These are phyloP conservation scores for Lissocephala sabroskyi DNA, from an alignment of 2,888 invertebrate genomes.

Conservation along the genomic window DNA sequence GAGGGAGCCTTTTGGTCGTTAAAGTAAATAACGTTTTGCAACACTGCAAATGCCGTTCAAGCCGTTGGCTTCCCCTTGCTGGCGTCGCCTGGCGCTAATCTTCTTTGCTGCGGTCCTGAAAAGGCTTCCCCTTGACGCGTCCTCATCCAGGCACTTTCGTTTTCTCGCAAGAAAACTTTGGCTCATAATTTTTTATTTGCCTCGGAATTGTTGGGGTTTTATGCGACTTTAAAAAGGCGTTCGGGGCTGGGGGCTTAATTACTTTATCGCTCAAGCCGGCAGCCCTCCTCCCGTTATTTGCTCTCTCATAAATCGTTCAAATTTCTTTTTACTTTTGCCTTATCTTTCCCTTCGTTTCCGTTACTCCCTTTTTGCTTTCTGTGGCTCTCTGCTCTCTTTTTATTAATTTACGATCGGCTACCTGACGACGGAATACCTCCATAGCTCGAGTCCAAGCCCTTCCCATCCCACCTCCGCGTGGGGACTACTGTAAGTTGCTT, in stretches of 20 bases:
- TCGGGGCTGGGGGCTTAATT: constrained; percentile 35
- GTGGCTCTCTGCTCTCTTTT: constrained; percentile 14
- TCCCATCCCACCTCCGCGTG: too few species aligned
- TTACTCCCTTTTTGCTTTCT: constrained; percentile 19
- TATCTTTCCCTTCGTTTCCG: constrained; percentile 38
- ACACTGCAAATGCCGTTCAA: constrained; percentile 12
- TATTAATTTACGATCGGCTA: constrained; percentile 49
- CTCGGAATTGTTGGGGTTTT: constrained; percentile 4
- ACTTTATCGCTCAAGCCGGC: constrained; percentile 47
- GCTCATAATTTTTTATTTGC: constrained; percentile 30
- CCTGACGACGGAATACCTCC: constrained; percentile 47
- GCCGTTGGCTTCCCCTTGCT: not conserved
- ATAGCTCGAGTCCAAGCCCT: constrained; percentile 1
- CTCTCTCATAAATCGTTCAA: constrained; percentile 54
- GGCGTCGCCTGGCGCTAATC: constrained; percentile 24
- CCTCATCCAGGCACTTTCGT: not conserved
- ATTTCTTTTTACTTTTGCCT: constrained; percentile 31
- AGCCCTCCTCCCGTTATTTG: constrained; percentile 27
- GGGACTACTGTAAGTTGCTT: constrained; percentile 48
- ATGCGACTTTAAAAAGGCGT: constrained; percentile 5
- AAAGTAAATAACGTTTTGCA: constrained; percentile 31
- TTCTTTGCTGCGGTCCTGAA: constrained; percentile 19
- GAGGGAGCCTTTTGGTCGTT: too few species aligned
- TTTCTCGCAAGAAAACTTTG: constrained; percentile 26
- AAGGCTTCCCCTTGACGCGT: not conserved